Conservation (phyloP, 2,888 invertebrate species). For the Ametastegia equiseti region DNA sequence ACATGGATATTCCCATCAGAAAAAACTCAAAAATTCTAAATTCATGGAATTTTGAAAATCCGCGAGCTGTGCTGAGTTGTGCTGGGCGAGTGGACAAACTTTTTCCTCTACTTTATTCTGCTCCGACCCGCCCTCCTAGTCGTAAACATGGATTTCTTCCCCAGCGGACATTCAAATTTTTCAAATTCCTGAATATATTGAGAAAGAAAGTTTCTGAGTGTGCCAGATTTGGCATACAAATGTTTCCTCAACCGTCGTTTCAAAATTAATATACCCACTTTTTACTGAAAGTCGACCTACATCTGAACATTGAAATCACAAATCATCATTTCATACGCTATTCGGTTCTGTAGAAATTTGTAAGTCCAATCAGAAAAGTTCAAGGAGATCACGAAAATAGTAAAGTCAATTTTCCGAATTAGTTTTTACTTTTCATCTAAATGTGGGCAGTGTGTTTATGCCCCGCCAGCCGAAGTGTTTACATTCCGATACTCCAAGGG, state of each 20-base stretch:
- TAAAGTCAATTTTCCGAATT: slow-evolving; percentile 5
- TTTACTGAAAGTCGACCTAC: no score
- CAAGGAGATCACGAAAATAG: neutral
- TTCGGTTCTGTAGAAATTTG: neutral
- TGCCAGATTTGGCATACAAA: no score
- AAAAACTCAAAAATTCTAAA: neutral
- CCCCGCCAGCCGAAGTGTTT: neutral
- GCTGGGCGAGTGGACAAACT: neutral
- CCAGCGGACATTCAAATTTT: no score
- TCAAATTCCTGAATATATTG: no score
- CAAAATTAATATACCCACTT: no score
- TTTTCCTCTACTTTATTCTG: neutral
- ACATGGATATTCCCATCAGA: neutral
- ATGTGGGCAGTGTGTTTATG: slow-evolving; percentile 17
- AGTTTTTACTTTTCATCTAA: neutral
- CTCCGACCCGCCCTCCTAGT: neutral
- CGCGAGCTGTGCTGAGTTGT: slow-evolving; percentile 9
- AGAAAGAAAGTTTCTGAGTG: no score
- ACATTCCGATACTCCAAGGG: neutral
- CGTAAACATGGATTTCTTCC: neutral
- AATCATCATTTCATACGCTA: no score
- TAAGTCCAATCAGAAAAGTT: slow-evolving; percentile 10
- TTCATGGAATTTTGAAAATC: neutral
- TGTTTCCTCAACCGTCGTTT: no score
- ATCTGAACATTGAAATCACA: no score